phyloP scores from a whole-genome alignment of 2,113 vertebrate species.

The Macquaria ambigua region DNA sequence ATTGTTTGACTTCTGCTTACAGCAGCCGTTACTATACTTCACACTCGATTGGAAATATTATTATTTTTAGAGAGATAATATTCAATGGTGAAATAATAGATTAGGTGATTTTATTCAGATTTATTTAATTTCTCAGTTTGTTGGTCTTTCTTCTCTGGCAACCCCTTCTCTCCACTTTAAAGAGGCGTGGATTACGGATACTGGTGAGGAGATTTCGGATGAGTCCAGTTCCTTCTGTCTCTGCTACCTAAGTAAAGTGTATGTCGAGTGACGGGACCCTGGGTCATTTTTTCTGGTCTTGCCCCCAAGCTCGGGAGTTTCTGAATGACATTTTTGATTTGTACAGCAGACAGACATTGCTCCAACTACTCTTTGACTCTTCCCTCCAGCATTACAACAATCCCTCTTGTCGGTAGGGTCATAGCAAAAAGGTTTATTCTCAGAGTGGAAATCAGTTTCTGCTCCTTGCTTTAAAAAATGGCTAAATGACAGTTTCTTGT shows the following conservation, averaged over 20 bases:
- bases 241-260: background rate
- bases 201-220: background rate
- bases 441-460: background rate
- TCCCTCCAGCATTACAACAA: background rate
- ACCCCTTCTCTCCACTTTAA: background rate
- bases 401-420: background rate
- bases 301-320: background rate
- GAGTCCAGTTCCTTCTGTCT: background rate
- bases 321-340: slow-evolving; percentile 3
- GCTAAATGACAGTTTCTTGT: too few relatives aligned
- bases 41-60: background rate
- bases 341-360: background rate
- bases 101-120: background rate
- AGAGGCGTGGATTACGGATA: background rate
- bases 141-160: background rate
- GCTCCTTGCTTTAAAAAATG: background rate
- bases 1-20: background rate
- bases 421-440: background rate
- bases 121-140: background rate
- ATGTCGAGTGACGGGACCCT: background rate
- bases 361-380: background rate
- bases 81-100: background rate
- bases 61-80: background rate
- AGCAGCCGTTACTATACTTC: background rate
- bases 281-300: background rate